Evolutionary conservation across 37 sponge, comb jelly and placozoan genomes (phyloP), one percentile per base, ranked within the genome.

Genomic region (Lycopodina hypogea): DNA sequence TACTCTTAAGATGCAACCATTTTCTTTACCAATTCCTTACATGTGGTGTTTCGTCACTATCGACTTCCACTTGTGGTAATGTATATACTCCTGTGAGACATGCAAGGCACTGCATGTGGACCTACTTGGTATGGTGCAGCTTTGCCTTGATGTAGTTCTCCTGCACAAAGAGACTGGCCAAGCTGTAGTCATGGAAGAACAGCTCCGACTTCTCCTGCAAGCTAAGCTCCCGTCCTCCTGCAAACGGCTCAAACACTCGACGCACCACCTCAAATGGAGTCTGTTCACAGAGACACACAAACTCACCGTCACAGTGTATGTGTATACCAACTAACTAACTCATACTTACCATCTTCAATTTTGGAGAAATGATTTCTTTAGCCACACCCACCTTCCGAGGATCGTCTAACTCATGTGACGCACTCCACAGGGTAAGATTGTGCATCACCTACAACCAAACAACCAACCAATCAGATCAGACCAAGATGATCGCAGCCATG

Each of bases 181-280:
- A 41, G 60, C 69, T 74, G 83, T 98, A 98, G 74, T 98, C 99
- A 68, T 89, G 81, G 78, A 98, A 98, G 86, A 96, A 98, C 2
- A 98, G 89, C 30, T 93, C 94, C 1, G 90, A 72, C 52, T 91
- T 90, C 32, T 98, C 96, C 18, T 66, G 52, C 17, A 95, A 34
- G 0, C 83, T 74, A 51, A 89, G 56, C 76, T 90, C 79, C 33
- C 73, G n/a, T 36, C 75, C 71, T 67, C 85, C 83, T 12, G 81
- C 63, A 60, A 28, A 56, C 2, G 82, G 74, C 35, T 81, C 40
- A 75, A 98, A 98, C 35, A 98, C 90, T 11, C 71, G 53, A 32
- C 86, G 74, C 2, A 91, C 74, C 34, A 90, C 90, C 36, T 98
- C 96, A 91, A 98, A 98, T 19, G 97, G 94, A 72, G 89, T 76